Evolutionary conservation across 2,888 invertebrate genomes (phyloP).

Genomic region (Drosophila demipolita): DNA sequence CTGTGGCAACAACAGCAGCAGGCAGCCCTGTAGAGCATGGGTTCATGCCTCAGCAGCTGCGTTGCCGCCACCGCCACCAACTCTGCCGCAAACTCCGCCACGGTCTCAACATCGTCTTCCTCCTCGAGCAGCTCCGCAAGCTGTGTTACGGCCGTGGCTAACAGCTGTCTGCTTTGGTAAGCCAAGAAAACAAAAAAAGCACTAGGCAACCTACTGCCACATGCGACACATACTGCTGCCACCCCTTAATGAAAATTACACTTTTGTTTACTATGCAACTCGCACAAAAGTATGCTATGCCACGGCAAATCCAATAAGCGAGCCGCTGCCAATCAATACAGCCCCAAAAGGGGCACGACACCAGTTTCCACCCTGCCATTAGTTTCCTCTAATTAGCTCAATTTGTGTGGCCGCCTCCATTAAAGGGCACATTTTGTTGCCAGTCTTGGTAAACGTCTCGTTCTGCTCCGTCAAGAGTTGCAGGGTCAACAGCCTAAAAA

Average conservation of each 20-base stretch:
- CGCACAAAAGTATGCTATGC: slow-evolving; percentile 50
- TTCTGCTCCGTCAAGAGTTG: background rate
- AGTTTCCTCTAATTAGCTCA: slow-evolving; percentile 44
- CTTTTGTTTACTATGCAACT: slow-evolving; percentile 59
- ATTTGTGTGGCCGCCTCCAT: slow-evolving; percentile 32
- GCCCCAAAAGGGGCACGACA: slow-evolving; percentile 15
- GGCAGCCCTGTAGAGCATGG: slow-evolving; percentile 59
- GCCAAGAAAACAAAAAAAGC: slow-evolving; percentile 14
- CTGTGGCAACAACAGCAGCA: slow-evolving; percentile 47
- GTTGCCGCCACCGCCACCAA: slow-evolving; percentile 45
- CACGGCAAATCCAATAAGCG: slow-evolving; percentile 67
- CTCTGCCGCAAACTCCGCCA: slow-evolving; percentile 44
- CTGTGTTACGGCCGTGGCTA: slow-evolving; percentile 47
- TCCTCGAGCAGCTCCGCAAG: slow-evolving; percentile 47
- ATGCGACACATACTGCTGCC: background rate
- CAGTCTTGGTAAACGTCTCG: slow-evolving; percentile 5
- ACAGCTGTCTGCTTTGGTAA: slow-evolving; percentile 67
- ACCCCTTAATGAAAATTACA: slow-evolving; percentile 69
- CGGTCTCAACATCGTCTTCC: slow-evolving; percentile 63
- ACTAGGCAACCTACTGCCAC: background rate
- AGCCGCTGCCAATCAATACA: slow-evolving; percentile 61
- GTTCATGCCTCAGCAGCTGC: slow-evolving; percentile 76
- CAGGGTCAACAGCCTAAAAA: slow-evolving; percentile 81
- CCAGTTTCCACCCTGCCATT: background rate
- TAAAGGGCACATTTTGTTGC: slow-evolving; percentile 33